Percentiles rank a stretch among this genome's conserved stretches.
These are phyloP conservation scores for Lochmaea crataegi DNA, from an alignment of 2,888 invertebrate species.

Conservation along the genomic window DNA sequence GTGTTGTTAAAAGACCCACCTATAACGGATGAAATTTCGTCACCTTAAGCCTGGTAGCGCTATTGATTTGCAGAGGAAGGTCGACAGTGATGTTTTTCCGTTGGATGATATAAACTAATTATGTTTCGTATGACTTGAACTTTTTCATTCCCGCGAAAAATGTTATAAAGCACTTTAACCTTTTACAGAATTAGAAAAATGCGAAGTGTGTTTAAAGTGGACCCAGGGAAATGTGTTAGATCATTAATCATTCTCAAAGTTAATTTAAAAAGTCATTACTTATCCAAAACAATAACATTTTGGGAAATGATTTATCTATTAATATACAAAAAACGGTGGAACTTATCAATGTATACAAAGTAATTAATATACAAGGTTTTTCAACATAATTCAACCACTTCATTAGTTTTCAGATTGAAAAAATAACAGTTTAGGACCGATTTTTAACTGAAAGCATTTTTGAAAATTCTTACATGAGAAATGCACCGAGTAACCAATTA, in stretches of 20 bases:
- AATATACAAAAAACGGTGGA: not conserved
- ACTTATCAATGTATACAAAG: not conserved
- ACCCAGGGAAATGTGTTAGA: not conserved
- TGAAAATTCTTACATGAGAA: no score
- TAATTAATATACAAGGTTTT: not conserved
- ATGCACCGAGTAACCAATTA: no score
- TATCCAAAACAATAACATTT: not conserved
- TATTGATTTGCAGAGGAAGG: slow-evolving; percentile 24
- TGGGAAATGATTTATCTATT: not conserved
- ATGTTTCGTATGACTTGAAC: slow-evolving; percentile 14
- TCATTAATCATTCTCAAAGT: not conserved
- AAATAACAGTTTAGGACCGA: no score
- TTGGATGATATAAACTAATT: slow-evolving; percentile 20
- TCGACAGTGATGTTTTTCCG: slow-evolving; percentile 20
- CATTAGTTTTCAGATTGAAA: no score
- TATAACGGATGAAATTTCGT: slow-evolving; percentile 13
- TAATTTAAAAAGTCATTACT: slow-evolving; percentile 1
- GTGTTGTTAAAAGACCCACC: slow-evolving; percentile 1
- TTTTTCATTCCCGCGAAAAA: slow-evolving; percentile 9
- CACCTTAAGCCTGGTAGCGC: slow-evolving; percentile 2
- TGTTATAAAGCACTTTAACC: slow-evolving; percentile 15
- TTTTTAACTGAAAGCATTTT: no score
- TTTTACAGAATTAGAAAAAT: slow-evolving; percentile 15
- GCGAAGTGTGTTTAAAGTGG: not conserved
- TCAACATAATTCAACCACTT: no score